Conservation (phyloP, 2,888 invertebrate genomes). For the Agrotis puta region DNA sequence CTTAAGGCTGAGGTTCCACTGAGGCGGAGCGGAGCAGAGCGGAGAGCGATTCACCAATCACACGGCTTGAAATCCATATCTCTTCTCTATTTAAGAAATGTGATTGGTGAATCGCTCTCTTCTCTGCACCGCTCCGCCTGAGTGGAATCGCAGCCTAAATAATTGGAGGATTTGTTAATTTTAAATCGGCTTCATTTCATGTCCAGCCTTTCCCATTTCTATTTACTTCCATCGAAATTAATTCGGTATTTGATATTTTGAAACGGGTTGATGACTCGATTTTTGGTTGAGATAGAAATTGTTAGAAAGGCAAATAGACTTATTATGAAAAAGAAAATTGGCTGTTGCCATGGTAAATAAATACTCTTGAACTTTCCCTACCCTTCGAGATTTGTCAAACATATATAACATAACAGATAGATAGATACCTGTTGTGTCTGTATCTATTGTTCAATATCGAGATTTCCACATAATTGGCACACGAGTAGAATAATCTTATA, state of each 20-base stretch:
- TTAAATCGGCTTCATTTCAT: constrained; percentile 26
- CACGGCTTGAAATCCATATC: no score
- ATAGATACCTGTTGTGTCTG: background rate
- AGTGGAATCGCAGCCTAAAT: constrained; percentile 37
- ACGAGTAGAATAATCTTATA: background rate
- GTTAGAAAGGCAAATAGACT: background rate
- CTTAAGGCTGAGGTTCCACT: no score
- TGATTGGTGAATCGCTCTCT: no score
- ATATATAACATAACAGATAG: background rate
- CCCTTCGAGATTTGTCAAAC: background rate
- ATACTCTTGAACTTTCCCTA: constrained; percentile 5
- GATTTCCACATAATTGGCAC: background rate
- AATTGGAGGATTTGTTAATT: constrained; percentile 49
- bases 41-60: no score
- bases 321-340: constrained; percentile 28
- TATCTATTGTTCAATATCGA: background rate
- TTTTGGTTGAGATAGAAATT: constrained; percentile 19
- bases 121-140: no score
- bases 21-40: no score
- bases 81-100: no score
- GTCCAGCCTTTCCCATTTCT: background rate
- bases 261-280: constrained; percentile 11
- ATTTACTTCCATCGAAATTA: constrained; percentile 23
- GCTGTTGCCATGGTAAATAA: constrained; percentile 42
- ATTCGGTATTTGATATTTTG: constrained; percentile 32